phyloP scores from a whole-genome alignment of 1,140 invertebrate species.

The Drosophila equinoxialis region DNA sequence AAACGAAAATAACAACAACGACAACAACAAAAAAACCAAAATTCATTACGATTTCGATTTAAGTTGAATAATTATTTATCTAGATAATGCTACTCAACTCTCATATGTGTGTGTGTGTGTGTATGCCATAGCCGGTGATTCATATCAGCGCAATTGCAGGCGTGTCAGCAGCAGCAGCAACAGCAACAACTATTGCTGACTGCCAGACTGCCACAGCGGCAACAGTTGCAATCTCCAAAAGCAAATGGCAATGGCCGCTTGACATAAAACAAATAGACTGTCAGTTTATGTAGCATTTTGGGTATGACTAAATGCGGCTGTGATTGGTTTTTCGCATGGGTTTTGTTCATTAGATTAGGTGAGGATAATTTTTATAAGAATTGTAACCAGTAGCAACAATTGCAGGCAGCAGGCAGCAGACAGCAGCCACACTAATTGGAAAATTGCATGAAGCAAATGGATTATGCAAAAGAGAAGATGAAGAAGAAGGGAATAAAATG shows the following conservation, averaged over 20 bases:
- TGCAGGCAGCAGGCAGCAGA: not conserved
- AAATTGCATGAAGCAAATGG: constrained; percentile 9
- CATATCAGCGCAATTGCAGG: constrained; percentile 75
- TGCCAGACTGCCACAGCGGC: not conserved
- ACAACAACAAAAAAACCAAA: constrained; percentile 55
- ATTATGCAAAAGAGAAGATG: not conserved
- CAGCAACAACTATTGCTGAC: constrained; percentile 1
- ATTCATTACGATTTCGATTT: constrained; percentile 82
- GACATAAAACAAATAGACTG: constrained; percentile 80
- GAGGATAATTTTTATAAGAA: constrained; percentile 14
- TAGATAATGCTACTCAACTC: constrained; percentile 71
- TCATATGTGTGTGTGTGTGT: constrained; percentile 11
- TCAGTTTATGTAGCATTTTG: constrained; percentile 77
- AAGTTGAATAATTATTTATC: constrained; percentile 82
- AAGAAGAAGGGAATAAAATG: not conserved
- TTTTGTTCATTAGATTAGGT: constrained; percentile 39
- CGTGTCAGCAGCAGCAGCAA: constrained; percentile 65
- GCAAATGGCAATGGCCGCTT: constrained; percentile 58
- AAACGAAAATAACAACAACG: constrained; percentile 9
- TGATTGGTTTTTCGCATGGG: constrained; percentile 59
- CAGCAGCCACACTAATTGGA: constrained; percentile 3
- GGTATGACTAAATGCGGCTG: constrained; percentile 71
- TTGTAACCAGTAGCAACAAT: constrained; percentile 10
- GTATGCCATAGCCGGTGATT: constrained; percentile 51
- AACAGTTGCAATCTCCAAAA: constrained; percentile 35